phyloP scores from a whole-genome alignment of 1,140 invertebrate genomes.

The Drosophila ercepeae region DNA sequence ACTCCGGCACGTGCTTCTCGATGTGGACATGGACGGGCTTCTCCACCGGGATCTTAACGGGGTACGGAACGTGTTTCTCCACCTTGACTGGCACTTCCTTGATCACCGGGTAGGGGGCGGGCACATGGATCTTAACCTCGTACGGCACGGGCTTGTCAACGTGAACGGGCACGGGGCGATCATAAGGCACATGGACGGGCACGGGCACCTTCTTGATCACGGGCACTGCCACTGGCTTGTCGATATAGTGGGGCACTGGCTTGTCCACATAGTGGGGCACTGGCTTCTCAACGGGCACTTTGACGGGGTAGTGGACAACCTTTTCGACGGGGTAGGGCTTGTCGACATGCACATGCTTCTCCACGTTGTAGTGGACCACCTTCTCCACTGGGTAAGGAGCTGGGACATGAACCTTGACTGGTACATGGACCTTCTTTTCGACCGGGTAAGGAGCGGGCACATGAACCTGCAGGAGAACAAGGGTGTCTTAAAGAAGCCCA shows the following conservation, averaged over 20 bases:
- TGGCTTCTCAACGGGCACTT: constrained; percentile 88
- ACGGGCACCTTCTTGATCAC: constrained; percentile 85
- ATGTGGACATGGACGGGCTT: constrained; percentile 84
- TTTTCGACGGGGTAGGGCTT: constrained; percentile 90
- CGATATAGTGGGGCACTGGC: constrained; percentile 87
- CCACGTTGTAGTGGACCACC: constrained; percentile 87
- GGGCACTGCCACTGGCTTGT: constrained; percentile 86
- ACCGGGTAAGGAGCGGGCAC: constrained; percentile 87
- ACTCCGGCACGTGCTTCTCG: constrained; percentile 80
- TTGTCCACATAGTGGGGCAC: constrained; percentile 88
- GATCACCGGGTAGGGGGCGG: constrained; percentile 85
- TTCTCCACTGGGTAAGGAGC: constrained; percentile 90
- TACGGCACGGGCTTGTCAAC: constrained; percentile 86
- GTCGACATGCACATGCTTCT: constrained; percentile 88
- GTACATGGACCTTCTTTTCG: constrained; percentile 87
- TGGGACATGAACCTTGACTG: constrained; percentile 88
- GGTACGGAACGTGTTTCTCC: constrained; percentile 86
- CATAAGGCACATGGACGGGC: constrained; percentile 85
- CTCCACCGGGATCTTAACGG: constrained; percentile 86
- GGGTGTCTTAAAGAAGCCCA: neutral
- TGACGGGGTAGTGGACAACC: constrained; percentile 88
- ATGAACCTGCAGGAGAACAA: constrained; percentile 84
- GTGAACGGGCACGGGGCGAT: constrained; percentile 86
- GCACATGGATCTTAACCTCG: constrained; percentile 86
- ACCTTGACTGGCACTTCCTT: constrained; percentile 85